Evolutionary conservation across 2,113 vertebrate species (phyloP).

Genomic region (Burhinus bistriatus): DNA sequence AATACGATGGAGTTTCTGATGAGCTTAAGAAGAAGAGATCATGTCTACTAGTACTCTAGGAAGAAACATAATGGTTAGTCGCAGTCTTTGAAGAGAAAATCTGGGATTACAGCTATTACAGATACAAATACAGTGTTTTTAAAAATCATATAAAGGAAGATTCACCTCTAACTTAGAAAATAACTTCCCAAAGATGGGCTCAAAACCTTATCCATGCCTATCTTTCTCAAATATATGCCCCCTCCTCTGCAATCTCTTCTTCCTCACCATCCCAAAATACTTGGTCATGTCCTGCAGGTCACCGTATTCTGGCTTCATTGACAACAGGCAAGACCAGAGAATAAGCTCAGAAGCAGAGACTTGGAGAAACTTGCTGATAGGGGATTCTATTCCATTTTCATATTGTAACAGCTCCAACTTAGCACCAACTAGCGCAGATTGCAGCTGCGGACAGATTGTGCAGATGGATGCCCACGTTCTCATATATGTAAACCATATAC

Average conservation of each 20-base stretch:
- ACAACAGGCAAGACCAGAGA: not conserved
- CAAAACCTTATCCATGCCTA: not conserved
- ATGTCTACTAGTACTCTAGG: not conserved
- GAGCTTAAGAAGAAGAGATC: not conserved
- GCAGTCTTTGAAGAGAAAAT: not conserved
- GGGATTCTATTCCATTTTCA: not conserved
- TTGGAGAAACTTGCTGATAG: not conserved
- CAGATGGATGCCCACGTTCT: not conserved
- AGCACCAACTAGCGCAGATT: not conserved
- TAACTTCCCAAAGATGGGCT: not conserved
- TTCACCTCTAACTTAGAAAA: not conserved
- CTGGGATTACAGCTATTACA: not conserved
- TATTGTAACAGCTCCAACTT: not conserved
- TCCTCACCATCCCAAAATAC: not conserved
- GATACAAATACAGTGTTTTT: not conserved
- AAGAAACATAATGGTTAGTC: not conserved
- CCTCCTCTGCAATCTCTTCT: not conserved
- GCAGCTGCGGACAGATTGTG: not conserved
- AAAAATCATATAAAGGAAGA: not conserved
- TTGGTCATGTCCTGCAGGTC: not conserved
- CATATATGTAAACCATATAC: not conserved
- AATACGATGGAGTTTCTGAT: not conserved
- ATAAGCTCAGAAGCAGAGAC: not conserved
- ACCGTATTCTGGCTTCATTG: not conserved
- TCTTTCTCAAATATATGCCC: not conserved